A percentile compares a stretch with the other conserved stretches of the same genome.
These are phyloP conservation scores for Elymnias hypermnestra DNA, from an alignment of 1,140 invertebrate species.

Conservation along the genomic window DNA sequence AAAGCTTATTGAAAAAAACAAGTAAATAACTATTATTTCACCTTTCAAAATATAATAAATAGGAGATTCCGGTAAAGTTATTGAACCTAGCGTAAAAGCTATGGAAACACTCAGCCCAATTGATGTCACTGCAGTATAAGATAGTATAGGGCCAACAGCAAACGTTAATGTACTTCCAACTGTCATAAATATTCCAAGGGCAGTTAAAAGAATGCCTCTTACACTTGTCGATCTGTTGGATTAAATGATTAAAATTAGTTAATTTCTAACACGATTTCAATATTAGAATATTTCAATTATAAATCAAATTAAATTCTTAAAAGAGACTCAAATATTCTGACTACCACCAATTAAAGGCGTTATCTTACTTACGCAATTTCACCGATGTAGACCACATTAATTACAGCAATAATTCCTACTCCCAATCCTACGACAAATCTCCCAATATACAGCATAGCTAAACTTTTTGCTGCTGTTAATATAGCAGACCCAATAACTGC, in stretches of 20 bases:
- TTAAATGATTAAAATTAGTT: neutral
- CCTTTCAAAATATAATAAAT: conserved; percentile 32
- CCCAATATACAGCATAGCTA: conserved; percentile 18
- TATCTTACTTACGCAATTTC: conserved; percentile 33
- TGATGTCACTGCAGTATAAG: conserved; percentile 5
- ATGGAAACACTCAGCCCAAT: conserved; percentile 6
- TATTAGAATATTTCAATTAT: too few relatives aligned
- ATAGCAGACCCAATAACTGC: conserved; percentile 8
- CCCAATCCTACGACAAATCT: conserved; percentile 21
- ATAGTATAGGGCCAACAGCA: conserved; percentile 5
- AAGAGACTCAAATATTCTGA: too few relatives aligned
- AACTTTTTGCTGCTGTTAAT: conserved; percentile 7
- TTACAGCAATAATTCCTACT: conserved; percentile 7
- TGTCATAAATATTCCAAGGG: conserved; percentile 7
- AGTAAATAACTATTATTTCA: conserved; percentile 5
- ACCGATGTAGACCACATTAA: conserved; percentile 26
- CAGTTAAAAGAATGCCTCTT: conserved; percentile 14
- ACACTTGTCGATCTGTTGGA: conserved; percentile 10
- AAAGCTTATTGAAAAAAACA: too few relatives aligned
- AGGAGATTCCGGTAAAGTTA: conserved; percentile 29
- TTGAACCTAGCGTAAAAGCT: neutral
- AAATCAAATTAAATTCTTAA: too few relatives aligned
- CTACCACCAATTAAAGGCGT: too few relatives aligned
- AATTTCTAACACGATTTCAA: too few relatives aligned
- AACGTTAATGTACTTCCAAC: conserved; percentile 4